phyloP scores from a whole-genome alignment of 2,888 invertebrate genomes.

The Nowickia ferox region DNA sequence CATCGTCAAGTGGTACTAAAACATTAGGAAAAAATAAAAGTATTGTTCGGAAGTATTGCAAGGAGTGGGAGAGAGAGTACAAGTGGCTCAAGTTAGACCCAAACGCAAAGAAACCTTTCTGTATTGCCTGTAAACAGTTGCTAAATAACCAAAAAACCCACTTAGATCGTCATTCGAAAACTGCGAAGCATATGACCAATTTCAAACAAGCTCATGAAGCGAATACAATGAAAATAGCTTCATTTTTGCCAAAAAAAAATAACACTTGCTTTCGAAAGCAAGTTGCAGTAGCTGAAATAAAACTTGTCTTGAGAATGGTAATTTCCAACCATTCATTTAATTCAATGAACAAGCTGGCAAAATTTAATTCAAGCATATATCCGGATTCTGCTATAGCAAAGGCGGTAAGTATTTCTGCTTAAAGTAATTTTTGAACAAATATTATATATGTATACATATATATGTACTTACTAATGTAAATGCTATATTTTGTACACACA shows the following conservation, averaged over 20 bases:
- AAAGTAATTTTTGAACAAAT: neutral
- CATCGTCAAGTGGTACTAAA: too few species aligned
- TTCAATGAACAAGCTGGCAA: slow-evolving; percentile 49
- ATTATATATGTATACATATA: too few species aligned
- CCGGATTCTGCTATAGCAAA: slow-evolving; percentile 55
- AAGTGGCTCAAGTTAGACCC: slow-evolving; percentile 12
- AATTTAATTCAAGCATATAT: slow-evolving; percentile 56
- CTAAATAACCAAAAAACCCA: too few species aligned
- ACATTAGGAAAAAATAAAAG: neutral
- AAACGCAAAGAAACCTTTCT: slow-evolving; percentile 10
- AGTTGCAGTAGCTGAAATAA: too few species aligned
- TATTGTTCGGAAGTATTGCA: slow-evolving; percentile 17
- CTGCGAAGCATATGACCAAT: too few species aligned
- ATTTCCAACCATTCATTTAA: slow-evolving; percentile 51
- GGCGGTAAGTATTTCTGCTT: slow-evolving; percentile 10
- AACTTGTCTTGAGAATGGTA: slow-evolving; percentile 41
- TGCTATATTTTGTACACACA: too few species aligned
- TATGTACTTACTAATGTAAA: too few species aligned
- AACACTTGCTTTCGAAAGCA: slow-evolving; percentile 27
- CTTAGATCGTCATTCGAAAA: too few species aligned
- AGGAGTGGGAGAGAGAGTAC: slow-evolving; percentile 10
- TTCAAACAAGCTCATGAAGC: slow-evolving; percentile 16
- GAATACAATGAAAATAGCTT: slow-evolving; percentile 6
- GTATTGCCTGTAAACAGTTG: too few species aligned
- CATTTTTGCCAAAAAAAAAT: slow-evolving; percentile 31